Percentiles rank a stretch among this genome's conserved stretches.
Conservation (phyloP, 1,140 invertebrate species). For the Ips typographus region DNA sequence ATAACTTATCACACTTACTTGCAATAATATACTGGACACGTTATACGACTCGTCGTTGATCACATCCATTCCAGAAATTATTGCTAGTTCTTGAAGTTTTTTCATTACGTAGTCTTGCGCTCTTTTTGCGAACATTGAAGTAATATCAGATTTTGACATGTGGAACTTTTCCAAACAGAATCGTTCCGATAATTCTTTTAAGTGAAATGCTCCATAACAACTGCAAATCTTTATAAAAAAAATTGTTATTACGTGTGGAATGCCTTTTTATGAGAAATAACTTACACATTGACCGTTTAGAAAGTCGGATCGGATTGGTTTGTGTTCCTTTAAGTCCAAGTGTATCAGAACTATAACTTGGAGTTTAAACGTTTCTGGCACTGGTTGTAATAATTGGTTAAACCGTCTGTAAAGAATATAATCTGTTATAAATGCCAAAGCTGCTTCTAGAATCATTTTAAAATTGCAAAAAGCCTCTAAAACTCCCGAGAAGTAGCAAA, state of each 20-base stretch:
- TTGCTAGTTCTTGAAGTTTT: slow-evolving; percentile 31
- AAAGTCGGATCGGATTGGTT: slow-evolving; percentile 32
- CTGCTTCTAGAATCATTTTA: too few species aligned
- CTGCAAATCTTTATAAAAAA: slow-evolving; percentile 38
- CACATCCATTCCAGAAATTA: slow-evolving; percentile 15
- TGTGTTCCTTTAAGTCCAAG: slow-evolving; percentile 31
- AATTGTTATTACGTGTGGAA: slow-evolving; percentile 7
- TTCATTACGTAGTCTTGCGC: slow-evolving; percentile 31
- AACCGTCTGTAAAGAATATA: slow-evolving; percentile 30
- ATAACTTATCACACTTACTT: slow-evolving; percentile 7
- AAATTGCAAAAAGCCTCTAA: too few species aligned
- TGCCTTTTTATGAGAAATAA: not conserved
- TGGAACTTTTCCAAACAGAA: slow-evolving; percentile 30
- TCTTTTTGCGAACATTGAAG: slow-evolving; percentile 28
- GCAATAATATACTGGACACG: slow-evolving; percentile 18
- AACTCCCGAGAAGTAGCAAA: too few species aligned
- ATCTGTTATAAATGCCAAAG: not conserved
- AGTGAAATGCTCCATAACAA: slow-evolving; percentile 38
- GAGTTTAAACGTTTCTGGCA: slow-evolving; percentile 40
- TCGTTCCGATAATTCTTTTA: slow-evolving; percentile 29
- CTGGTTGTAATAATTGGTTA: slow-evolving; percentile 35
- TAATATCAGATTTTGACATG: slow-evolving; percentile 31
- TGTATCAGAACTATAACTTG: slow-evolving; percentile 38
- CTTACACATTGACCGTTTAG: slow-evolving; percentile 38
- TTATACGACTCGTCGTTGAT: slow-evolving; percentile 7